Evolutionary conservation across 2,888 invertebrate species (phyloP), one percentile per base, ranked within the genome.

Genomic region (Athalia rosae): DNA sequence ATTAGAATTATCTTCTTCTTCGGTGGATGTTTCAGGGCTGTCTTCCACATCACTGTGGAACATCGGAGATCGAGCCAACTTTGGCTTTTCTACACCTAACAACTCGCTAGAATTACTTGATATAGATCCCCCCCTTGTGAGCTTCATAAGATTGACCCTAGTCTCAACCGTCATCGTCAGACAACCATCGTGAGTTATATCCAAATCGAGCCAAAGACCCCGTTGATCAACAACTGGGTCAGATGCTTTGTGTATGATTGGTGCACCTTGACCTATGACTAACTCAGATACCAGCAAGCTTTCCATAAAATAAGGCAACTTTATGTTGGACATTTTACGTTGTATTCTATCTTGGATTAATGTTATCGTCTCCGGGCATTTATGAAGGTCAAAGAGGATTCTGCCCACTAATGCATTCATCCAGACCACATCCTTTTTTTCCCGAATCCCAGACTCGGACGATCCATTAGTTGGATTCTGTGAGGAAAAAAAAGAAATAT

Each of bases 131-230:
- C 88, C 82, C 79, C 86, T 86, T 3, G 90, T 92, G 78, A 95
- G 88, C 86, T 94, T 95, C 92, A 95, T 93, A 63, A 96, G 89
- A 91, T 98, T 98, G 82, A 98, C 92, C 89, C 97, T 97, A 2
- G 98, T 98, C 87, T 96, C 95, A 53, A 98, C 92, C 2, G 95
- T 95, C 92, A 98, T 94, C 81, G 94, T 93, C 61, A 96, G 93
- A 81, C 93, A 92, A 71, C 97, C 97, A 83, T 94, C 93, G 90
- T 97, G 97, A 3, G 93, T 92, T 78, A 97, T 90, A 85, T 96
- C 95, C 11, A 97, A 91, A 90, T 98, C 96, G 0, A 97, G 92
- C 98, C 98, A 98, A 77, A 98, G 91, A 56, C 98, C 98, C 85
- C 95, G 93, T 82, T 95, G 93, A 90, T 98, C 96, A 80, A 95